A percentile compares a stretch with the other conserved stretches of the same genome.
These are phyloP conservation scores for Rhea americana DNA, from an alignment of 2,113 vertebrate species.

Conservation along the genomic window DNA sequence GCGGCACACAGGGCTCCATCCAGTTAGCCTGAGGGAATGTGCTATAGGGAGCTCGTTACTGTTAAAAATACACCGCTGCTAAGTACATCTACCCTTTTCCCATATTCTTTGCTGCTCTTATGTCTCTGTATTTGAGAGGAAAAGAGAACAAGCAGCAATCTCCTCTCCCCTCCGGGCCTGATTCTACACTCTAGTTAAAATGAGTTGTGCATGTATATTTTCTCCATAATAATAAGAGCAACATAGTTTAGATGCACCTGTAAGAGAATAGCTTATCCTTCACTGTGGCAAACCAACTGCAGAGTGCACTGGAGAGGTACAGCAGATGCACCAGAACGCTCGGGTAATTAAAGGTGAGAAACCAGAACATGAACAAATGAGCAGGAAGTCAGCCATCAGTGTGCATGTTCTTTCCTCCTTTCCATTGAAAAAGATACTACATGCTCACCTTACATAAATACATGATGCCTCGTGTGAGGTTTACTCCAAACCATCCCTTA, in stretches of 20 bases:
- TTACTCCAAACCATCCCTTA: background rate
- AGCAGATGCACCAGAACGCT: background rate
- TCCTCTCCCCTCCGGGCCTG: background rate
- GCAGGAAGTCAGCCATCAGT: accelerated
- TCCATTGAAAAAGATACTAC: background rate
- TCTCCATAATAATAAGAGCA: background rate
- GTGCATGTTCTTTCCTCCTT: background rate
- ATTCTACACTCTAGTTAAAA: background rate
- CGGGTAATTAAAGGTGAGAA: background rate
- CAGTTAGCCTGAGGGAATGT: background rate
- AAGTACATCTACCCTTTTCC: background rate
- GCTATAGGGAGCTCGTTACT: background rate
- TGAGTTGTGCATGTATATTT: background rate
- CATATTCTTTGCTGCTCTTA: background rate
- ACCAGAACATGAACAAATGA: background rate
- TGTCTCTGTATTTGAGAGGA: background rate
- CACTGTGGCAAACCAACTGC: background rate
- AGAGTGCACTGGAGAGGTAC: background rate
- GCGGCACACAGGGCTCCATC: constrained; percentile 4
- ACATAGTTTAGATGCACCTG: background rate
- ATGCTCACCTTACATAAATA: background rate
- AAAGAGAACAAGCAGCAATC: background rate
- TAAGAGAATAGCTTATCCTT: accelerated
- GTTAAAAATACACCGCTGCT: background rate
- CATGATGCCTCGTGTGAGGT: background rate